Conservation (phyloP, 1,140 invertebrate genomes). For the Brachionus koreanus region DNA sequence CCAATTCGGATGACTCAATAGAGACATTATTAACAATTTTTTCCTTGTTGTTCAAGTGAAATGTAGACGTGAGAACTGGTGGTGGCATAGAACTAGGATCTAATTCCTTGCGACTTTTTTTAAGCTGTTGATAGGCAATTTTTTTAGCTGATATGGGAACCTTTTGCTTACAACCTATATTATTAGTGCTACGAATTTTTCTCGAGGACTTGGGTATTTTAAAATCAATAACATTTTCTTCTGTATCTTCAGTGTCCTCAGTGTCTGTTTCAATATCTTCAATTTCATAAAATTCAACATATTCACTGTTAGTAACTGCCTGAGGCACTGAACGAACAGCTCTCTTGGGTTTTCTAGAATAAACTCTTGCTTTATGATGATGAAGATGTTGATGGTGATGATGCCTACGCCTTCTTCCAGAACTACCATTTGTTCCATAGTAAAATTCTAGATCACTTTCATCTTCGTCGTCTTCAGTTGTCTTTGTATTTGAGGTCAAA, state of each 20-base stretch:
- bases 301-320: background rate
- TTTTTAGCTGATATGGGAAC: background rate
- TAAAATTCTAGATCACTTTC: conserved; percentile 28
- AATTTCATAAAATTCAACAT: conserved; percentile 18
- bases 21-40: conserved; percentile 22
- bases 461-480: conserved; percentile 25
- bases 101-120: background rate
- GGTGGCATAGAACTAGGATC: conserved; percentile 15
- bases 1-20: conserved; percentile 21
- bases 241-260: conserved; percentile 40
- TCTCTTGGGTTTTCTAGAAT: background rate
- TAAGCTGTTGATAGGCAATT: background rate
- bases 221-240: background rate
- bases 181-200: background rate
- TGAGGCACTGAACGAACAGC: background rate
- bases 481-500: conserved; percentile 22
- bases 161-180: background rate
- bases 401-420: background rate
- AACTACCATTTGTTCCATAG: background rate
- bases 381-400: background rate
- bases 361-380: background rate
- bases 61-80: conserved; percentile 22
- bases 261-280: conserved; percentile 19
- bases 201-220: background rate
- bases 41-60: background rate